Evolutionary conservation across 2,113 vertebrate genomes (phyloP).

Genomic region (Struthio camelus): DNA sequence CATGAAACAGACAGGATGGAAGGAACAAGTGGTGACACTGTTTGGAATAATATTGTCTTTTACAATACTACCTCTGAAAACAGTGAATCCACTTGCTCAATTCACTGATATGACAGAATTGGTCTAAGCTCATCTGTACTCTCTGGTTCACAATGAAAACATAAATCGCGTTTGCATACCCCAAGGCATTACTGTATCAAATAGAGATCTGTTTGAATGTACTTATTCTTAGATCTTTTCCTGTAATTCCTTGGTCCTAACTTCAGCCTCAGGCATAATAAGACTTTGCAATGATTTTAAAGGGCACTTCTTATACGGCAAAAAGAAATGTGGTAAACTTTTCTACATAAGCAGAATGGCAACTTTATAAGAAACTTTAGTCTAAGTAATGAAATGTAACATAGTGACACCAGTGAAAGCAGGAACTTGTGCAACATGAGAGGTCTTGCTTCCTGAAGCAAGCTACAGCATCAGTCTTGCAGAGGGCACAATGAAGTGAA

Average conservation of each 20-base stretch:
- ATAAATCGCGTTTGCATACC: neutral
- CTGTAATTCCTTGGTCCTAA: neutral
- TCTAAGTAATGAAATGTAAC: neutral
- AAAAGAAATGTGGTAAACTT: neutral
- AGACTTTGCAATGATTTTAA: neutral
- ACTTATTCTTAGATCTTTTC: neutral
- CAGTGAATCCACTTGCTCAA: neutral
- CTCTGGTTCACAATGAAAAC: neutral
- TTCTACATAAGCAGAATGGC: neutral
- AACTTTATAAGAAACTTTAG: neutral
- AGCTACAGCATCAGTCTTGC: neutral
- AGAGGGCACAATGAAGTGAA: rapidly evolving
- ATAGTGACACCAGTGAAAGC: neutral
- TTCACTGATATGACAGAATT: neutral
- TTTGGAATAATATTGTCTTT: neutral
- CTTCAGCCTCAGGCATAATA: neutral
- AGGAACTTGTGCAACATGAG: neutral
- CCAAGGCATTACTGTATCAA: neutral
- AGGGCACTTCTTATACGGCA: rapidly evolving
- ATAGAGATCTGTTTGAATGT: neutral
- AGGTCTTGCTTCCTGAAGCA: neutral
- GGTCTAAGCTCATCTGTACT: neutral
- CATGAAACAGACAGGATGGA: neutral
- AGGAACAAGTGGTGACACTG: neutral
- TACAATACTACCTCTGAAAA: neutral